Evolutionary conservation across 2,797 vertebrate species (phyloP).

Genomic region (Micropoecilia bifurca): DNA sequence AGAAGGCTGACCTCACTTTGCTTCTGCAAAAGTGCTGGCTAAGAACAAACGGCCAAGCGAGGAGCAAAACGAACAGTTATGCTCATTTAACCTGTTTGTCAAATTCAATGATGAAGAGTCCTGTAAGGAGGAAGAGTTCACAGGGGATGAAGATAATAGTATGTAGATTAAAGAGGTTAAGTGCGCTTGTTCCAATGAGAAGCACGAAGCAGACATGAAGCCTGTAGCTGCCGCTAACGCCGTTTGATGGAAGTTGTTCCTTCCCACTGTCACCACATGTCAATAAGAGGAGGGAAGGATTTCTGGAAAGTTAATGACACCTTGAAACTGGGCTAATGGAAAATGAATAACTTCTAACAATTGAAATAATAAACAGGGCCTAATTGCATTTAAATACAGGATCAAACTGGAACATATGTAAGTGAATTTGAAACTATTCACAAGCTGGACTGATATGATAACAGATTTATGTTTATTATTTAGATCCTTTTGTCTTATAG

Average conservation of each 20-base stretch:
- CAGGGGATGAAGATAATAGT: conserved; percentile 41
- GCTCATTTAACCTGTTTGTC: conserved; percentile 10
- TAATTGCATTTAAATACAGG: background rate
- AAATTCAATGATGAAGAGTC: conserved; percentile 29
- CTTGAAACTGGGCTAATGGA: background rate
- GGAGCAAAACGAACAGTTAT: conserved; percentile 9
- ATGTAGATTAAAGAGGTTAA: conserved; percentile 39
- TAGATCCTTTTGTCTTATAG: background rate
- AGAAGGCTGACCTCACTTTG: conserved; percentile 43
- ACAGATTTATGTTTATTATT: background rate
- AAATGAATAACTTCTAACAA: background rate
- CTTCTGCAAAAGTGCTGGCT: conserved; percentile 32
- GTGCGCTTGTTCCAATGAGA: conserved; percentile 13
- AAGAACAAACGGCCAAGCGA: conserved; percentile 23
- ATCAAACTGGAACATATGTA: background rate
- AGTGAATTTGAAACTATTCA: background rate
- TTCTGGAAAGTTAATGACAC: background rate
- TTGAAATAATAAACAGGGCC: background rate
- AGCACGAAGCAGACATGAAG: background rate
- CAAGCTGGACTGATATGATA: background rate
- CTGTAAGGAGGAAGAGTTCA: conserved; percentile 22
- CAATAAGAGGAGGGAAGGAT: background rate
- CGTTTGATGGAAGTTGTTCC: background rate
- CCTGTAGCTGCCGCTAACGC: background rate
- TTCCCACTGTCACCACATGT: background rate